Percentiles rank a stretch among this genome's conserved stretches.
phyloP scores from a whole-genome alignment of 1,140 invertebrate species.

The Subanguina moxae region DNA sequence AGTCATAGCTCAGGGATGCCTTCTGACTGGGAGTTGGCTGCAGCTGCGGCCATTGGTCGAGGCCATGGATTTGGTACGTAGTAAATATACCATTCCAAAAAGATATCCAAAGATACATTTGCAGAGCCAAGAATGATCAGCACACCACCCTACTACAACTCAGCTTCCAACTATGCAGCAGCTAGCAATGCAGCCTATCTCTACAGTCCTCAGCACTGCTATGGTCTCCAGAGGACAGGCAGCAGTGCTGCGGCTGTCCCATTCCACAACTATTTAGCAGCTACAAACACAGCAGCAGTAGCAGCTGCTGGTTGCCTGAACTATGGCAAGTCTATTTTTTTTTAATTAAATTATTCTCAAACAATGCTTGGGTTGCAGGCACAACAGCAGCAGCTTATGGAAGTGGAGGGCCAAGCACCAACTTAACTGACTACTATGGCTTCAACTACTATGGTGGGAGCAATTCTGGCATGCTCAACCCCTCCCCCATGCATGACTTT shows the following conservation, averaged over 20 bases:
- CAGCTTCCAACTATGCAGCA: conserved; percentile 3
- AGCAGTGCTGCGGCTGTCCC: not conserved
- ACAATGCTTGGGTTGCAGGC: not conserved
- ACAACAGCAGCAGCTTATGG: too few species aligned
- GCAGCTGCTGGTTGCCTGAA: not conserved
- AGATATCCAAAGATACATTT: not conserved
- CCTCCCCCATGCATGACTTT: too few species aligned
- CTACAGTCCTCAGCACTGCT: not conserved
- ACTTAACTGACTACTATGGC: not conserved
- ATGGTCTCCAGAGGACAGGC: not conserved
- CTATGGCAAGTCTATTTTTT: conserved; percentile 5
- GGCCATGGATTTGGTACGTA: not conserved
- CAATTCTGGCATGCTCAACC: not conserved
- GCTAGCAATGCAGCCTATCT: not conserved
- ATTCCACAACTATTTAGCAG: not conserved
- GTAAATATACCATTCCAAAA: not conserved
- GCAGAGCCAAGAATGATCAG: not conserved
- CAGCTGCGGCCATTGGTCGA: not conserved
- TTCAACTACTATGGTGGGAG: conserved; percentile 3
- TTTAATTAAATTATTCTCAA: not conserved
- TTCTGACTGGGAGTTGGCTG: conserved; percentile 1
- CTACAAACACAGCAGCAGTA: not conserved
- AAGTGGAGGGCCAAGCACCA: not conserved
- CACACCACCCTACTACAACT: conserved; percentile 1
- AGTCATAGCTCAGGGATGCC: not conserved